Conservation (phyloP, 1,140 invertebrate genomes). For the Bombus soroeensis region DNA sequence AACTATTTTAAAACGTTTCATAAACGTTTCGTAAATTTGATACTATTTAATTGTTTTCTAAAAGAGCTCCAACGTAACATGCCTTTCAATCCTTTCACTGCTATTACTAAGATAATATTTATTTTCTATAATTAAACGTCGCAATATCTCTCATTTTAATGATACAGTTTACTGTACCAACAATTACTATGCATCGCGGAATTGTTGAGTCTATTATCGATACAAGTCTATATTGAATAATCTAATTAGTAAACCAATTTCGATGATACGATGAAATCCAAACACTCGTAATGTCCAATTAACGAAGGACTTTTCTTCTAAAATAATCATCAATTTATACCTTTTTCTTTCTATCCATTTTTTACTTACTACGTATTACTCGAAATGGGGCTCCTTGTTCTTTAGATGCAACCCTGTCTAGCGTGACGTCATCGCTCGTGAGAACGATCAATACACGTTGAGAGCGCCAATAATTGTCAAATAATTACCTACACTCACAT, state of each 20-base stretch:
- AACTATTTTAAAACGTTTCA: not conserved
- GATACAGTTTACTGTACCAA: not conserved
- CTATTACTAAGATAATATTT: not conserved
- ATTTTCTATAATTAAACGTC: not conserved
- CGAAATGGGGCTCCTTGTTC: constrained; percentile 14
- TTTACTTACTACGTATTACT: not conserved
- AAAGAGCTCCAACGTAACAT: not conserved
- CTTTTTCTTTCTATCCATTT: not conserved
- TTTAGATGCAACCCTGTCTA: constrained; percentile 49
- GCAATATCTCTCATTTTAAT: not conserved
- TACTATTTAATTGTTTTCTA: not conserved
- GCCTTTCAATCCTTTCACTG: not conserved
- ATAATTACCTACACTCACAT: constrained; percentile 5
- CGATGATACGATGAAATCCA: not conserved
- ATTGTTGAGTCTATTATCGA: not conserved
- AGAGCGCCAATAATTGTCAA: constrained; percentile 69
- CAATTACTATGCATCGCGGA: not conserved
- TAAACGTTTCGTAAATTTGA: not conserved
- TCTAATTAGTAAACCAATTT: not conserved
- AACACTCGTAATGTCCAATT: not conserved
- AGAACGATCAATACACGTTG: constrained; percentile 78
- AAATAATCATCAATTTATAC: not conserved
- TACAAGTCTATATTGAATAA: not conserved
- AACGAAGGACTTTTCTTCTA: not conserved
- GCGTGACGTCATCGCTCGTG: constrained; percentile 77